These are phyloP conservation scores for Oryzias dopingdopingensis DNA, from an alignment of 2,797 vertebrate species.

Conservation along the genomic window DNA sequence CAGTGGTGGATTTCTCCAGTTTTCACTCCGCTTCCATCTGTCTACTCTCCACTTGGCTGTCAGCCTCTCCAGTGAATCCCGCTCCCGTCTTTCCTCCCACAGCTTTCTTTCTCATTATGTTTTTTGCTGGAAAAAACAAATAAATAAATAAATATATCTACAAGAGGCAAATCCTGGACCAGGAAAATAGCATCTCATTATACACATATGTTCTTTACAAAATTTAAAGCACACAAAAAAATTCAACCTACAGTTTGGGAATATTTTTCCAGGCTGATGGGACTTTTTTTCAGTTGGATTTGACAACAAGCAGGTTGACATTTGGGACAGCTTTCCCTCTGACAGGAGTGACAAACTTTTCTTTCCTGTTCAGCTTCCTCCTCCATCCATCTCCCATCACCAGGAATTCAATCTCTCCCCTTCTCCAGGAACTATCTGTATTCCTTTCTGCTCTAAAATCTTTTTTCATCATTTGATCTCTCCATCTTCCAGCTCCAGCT, in stretches of 20 bases:
- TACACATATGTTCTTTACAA: too few species aligned
- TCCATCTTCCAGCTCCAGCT: slow-evolving; percentile 23
- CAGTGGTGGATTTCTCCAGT: slow-evolving; percentile 48
- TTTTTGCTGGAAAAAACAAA: slow-evolving; percentile 7
- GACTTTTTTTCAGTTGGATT: too few species aligned
- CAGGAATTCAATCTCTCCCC: slow-evolving; percentile 26
- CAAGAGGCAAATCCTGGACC: too few species aligned
- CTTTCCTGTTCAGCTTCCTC: slow-evolving; percentile 23
- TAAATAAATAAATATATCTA: background rate
- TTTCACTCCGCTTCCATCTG: slow-evolving; percentile 59
- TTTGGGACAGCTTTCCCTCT: slow-evolving; percentile 25
- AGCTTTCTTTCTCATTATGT: slow-evolving; percentile 28
- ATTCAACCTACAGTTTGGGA: too few species aligned
- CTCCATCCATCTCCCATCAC: slow-evolving; percentile 22
- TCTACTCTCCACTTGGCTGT: slow-evolving; percentile 57
- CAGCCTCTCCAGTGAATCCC: slow-evolving; percentile 41
- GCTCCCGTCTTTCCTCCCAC: slow-evolving; percentile 61
- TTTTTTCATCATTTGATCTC: slow-evolving; percentile 34
- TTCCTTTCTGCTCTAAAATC: slow-evolving; percentile 29
- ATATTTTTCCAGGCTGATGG: too few species aligned
- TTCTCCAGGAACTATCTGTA: slow-evolving; percentile 14
- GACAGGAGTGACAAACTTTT: slow-evolving; percentile 32
- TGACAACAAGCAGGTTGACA: slow-evolving; percentile 35
- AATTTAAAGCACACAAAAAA: too few species aligned
- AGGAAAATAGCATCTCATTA: too few species aligned